Evolutionary conservation across 2,113 vertebrate genomes (phyloP), one percentile per base, ranked within the genome.

Genomic region (Trematocara macrostoma): DNA sequence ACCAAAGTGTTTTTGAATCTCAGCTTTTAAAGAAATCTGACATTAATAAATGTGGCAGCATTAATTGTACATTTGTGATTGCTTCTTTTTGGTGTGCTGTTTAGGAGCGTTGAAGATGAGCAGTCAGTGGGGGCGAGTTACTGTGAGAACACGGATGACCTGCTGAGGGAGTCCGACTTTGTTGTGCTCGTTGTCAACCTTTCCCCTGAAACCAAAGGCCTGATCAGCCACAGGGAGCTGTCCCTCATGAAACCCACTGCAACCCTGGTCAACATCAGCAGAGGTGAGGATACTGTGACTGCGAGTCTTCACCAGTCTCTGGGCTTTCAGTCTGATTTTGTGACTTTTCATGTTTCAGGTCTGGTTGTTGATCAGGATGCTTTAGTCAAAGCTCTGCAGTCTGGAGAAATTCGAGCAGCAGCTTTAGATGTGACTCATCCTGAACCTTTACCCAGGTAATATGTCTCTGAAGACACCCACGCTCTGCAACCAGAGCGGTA

Each of bases 371-470:
- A 97, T 81, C 97, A 97, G 67, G 96, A 96, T 1, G 95, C 95
- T 1, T 92, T 96, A 80, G 93, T 93, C 38, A 47, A 94, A 55
- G 96, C 96, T 49, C 95, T 97, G 86, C 91, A 92, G 88, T 64
- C 45, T 0, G 92, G 95, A 10, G 76, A 42, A 0, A 96, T 96
- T 14, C 2, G 57, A 26, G 95, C 93, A 0, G 95, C 96, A 0
- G 96, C 88, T 0, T 82, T 97, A 89, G 97, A 97, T 7, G 96
- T 97, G 78, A 96, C 96, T 5, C 10, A 91, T 40, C 96, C 95
- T 0, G 96, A 97, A 69, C 96, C 96, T 9, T 88, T 97, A 81
- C 96, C 96, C 76, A 96, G 96, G 96, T 97, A 78, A 78, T 6
- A 59, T 34, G 34, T 35, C 18, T 78, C 7, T 52, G 42, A 57